Conservation (phyloP, 1,140 invertebrate genomes). For the Glomeris maerens region DNA sequence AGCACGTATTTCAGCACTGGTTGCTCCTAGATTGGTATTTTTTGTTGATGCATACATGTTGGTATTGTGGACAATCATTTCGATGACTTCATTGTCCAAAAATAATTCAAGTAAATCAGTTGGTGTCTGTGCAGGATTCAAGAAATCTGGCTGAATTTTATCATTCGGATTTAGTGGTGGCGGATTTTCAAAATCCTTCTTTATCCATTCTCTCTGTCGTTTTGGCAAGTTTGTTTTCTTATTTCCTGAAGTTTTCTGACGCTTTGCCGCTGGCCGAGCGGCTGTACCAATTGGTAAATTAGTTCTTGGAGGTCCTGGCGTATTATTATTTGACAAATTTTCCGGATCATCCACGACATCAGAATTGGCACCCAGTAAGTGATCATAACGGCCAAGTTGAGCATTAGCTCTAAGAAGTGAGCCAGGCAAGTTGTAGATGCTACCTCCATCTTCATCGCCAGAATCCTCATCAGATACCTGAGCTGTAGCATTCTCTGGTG, state of each 20-base stretch:
- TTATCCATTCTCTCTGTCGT: neutral
- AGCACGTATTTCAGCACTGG: neutral
- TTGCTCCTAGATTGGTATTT: neutral
- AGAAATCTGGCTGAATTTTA: neutral
- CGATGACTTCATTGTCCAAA: neutral
- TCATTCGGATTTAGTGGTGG: neutral
- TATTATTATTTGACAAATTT: no score
- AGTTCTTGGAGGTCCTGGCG: no score
- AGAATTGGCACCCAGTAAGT: neutral
- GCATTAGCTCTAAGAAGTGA: neutral
- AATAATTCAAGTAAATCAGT: constrained; percentile 3
- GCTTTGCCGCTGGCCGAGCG: neutral
- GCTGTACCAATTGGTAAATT: no score
- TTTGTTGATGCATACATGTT: neutral
- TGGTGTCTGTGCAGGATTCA: neutral
- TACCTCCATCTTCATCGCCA: neutral
- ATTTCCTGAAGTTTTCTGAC: neutral
- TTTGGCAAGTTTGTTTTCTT: neutral
- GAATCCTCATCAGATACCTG: neutral
- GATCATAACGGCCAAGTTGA: no score
- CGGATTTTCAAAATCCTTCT: neutral
- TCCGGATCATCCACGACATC: neutral
- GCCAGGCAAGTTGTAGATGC: constrained; percentile 5
- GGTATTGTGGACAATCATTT: neutral
- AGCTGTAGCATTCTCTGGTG: neutral